Percentiles rank a stretch among this genome's conserved stretches.
Evolutionary conservation across 2,113 vertebrate species (phyloP).

Genomic region (Albula glossodonta): DNA sequence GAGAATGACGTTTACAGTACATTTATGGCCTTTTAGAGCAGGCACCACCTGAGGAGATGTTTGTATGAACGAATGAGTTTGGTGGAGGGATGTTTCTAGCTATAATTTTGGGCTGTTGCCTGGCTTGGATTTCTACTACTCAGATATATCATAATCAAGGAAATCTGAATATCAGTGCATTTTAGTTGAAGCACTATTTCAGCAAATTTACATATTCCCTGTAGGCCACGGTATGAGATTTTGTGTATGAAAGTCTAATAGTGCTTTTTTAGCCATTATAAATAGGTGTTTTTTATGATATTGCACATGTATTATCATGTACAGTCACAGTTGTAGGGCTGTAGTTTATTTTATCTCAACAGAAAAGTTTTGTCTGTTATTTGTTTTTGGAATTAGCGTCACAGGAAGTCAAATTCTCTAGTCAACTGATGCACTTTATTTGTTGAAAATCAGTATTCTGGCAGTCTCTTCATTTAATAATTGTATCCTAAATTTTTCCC

Average conservation of each 20-base stretch:
- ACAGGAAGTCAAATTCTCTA: conserved; percentile 44
- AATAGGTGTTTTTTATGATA: conserved; percentile 34
- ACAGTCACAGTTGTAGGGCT: not conserved
- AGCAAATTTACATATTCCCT: not conserved
- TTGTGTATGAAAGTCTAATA: conserved; percentile 8
- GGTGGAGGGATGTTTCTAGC: not conserved
- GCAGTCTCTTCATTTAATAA: not conserved
- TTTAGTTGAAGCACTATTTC: conserved; percentile 11
- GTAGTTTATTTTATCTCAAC: not conserved
- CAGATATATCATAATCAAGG: not conserved
- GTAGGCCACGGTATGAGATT: not conserved
- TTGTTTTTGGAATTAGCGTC: conserved; percentile 14
- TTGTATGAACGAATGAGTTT: not conserved
- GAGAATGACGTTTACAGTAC: not conserved
- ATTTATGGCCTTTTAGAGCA: not conserved
- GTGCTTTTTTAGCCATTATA: conserved; percentile 36
- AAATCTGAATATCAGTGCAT: conserved; percentile 7
- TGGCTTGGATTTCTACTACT: not conserved
- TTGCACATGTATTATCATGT: conserved; percentile 11
- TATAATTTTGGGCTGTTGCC: not conserved
- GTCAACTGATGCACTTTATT: conserved; percentile 74
- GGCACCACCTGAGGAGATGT: not conserved
- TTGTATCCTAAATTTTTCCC: not conserved
- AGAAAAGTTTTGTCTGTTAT: not conserved
- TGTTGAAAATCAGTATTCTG: conserved; percentile 66